Evolutionary conservation across 2,888 invertebrate species (phyloP), one percentile per base, ranked within the genome.

Genomic region (Tetragnatha montana): DNA sequence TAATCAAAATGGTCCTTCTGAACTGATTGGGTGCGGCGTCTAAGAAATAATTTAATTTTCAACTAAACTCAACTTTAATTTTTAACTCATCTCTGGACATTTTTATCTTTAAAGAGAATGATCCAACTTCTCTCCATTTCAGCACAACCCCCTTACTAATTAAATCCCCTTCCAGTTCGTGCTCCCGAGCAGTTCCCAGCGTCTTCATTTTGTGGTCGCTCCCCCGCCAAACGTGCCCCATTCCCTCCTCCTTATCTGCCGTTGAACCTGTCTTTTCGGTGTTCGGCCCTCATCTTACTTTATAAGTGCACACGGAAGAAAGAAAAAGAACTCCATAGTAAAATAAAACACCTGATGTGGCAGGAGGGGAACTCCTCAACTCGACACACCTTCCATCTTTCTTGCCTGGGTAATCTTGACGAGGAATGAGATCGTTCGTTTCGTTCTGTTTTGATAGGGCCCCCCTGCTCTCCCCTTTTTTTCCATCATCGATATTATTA

Each of bases 251-350:
- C 51, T 82, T 87, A 81, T 87, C 87, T 82, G 76, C 21, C 81
- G 78, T 82, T 87, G 87, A 87, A 87, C 87, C 76, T 81, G 70
- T 60, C 81, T 78, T 76, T 87, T 81, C 81, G 35, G 10, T 70
- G 87, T 82, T 51, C 71, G 78, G 21, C 87, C 87, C 82, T 60
- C 81, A 78, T 87, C 71, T 87, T 82, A 76, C 82, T 71, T 81
- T 86, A 81, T 74, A 86, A 80, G 71, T 50, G 50, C 75, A 76
- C 81, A 14, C 7, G 14, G 17, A 60, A 68, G 22, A 80, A 60
- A n/a, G 70, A 69, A 81, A 73, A 85, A 35, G 12, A 60, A 76
- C 81, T 12, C 7, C 14, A 12, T n/a, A 78, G 21, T 51, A 60
- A n/a, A 81, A 69, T 68, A 83, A 86, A 87, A 86, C 69, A 75